phyloP scores from a whole-genome alignment of 2,113 vertebrate genomes.

The Otocyon megalotis region DNA sequence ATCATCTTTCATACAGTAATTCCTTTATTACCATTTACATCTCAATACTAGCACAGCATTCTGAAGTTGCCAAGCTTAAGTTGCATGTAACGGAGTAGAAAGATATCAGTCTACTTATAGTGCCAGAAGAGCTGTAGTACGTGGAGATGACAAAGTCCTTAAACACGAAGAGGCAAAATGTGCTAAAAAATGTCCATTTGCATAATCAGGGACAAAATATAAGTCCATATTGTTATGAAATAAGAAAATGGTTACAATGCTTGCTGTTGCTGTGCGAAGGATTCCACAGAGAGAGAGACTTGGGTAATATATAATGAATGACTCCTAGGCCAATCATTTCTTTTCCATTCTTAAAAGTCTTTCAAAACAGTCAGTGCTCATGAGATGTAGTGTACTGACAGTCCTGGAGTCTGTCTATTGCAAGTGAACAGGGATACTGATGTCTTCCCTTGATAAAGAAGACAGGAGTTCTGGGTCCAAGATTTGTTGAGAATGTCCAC shows the following conservation, averaged over 20 bases:
- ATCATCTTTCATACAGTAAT: neutral
- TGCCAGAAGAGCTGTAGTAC: neutral
- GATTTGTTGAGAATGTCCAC: neutral
- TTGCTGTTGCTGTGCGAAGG: neutral
- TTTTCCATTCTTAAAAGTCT: constrained; percentile 15
- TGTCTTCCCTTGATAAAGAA: neutral
- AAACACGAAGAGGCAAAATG: neutral
- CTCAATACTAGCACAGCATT: constrained; percentile 31
- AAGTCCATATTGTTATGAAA: constrained; percentile 9
- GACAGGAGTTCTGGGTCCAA: neutral
- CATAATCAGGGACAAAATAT: neutral
- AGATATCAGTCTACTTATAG: neutral
- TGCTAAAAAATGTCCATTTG: neutral
- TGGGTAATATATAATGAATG: neutral
- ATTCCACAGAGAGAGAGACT: neutral
- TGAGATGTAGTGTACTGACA: neutral
- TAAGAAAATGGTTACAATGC: neutral
- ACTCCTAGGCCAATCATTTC: neutral
- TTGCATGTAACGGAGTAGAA: neutral
- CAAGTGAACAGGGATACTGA: neutral
- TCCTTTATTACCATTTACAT: constrained; percentile 46
- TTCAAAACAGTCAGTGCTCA: neutral
- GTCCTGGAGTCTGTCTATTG: neutral
- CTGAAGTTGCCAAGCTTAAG: neutral
- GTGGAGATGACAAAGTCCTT: neutral